A percentile compares a stretch with the other conserved stretches of the same genome.
Conservation (phyloP, 2,888 invertebrate genomes). For the Atherix ibis region DNA sequence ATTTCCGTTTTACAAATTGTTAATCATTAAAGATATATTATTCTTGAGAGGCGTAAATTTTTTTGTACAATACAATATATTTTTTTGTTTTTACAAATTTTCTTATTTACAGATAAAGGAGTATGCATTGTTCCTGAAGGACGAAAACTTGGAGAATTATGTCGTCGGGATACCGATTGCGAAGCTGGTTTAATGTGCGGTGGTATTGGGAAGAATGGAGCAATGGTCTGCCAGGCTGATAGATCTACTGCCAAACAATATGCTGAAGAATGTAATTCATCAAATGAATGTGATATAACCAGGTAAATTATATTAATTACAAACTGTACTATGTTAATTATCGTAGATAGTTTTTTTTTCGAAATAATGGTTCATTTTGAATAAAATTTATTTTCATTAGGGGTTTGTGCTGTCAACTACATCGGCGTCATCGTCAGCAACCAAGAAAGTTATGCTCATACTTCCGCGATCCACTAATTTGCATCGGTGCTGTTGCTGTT, state of each 20-base stretch:
- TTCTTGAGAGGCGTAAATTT: too few relatives aligned
- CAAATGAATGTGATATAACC: slow-evolving; percentile 71
- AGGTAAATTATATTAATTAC: slow-evolving; percentile 23
- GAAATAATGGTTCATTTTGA: too few relatives aligned
- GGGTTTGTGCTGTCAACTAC: slow-evolving; percentile 75
- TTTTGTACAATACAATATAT: too few relatives aligned
- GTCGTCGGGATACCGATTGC: slow-evolving; percentile 68
- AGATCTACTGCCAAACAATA: slow-evolving; percentile 64
- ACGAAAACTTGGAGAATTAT: slow-evolving; percentile 65
- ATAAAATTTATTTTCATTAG: too few relatives aligned
- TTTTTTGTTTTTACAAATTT: too few relatives aligned
- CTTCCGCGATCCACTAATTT: slow-evolving; percentile 76
- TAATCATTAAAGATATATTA: too few relatives aligned
- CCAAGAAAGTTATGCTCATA: slow-evolving; percentile 82
- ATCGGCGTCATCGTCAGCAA: slow-evolving; percentile 70
- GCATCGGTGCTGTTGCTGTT: slow-evolving; percentile 71
- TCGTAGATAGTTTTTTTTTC: too few relatives aligned
- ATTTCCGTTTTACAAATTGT: too few relatives aligned
- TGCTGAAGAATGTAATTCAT: slow-evolving; percentile 67
- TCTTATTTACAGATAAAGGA: slow-evolving; percentile 41
- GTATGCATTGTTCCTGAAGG: slow-evolving; percentile 54
- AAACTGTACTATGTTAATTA: too few relatives aligned
- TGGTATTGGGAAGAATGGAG: slow-evolving; percentile 40
- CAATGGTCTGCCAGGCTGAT: slow-evolving; percentile 64
- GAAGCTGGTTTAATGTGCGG: slow-evolving; percentile 69